Evolutionary conservation across 2,113 vertebrate species (phyloP).

Genomic region (Aphyosemion australe): DNA sequence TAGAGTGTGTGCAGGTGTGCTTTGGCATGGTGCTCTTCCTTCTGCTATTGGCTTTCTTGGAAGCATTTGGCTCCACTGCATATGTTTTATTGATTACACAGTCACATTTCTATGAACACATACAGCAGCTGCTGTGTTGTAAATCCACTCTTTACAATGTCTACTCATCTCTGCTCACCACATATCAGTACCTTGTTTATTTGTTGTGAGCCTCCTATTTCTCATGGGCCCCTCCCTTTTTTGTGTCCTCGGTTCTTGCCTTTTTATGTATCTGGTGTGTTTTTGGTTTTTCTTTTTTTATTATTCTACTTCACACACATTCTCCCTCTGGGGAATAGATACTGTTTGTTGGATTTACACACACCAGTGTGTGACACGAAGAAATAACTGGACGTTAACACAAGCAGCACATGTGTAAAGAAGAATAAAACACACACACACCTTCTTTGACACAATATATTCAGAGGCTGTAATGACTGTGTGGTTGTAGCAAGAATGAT

Average conservation of each 20-base stretch:
- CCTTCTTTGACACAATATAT: slow-evolving; percentile 17
- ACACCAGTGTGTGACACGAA: too few species aligned
- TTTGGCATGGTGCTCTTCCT: slow-evolving; percentile 4
- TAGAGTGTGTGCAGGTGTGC: slow-evolving; percentile 5
- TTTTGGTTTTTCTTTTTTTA: background rate
- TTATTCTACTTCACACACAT: background rate
- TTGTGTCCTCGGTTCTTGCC: background rate
- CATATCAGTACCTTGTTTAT: slow-evolving; percentile 19
- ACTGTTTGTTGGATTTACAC: background rate
- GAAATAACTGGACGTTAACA: background rate
- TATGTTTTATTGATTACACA: slow-evolving; percentile 59
- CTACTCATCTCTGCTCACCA: slow-evolving; percentile 24
- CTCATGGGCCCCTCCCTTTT: background rate
- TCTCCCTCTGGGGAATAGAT: too few species aligned
- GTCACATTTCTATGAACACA: slow-evolving; percentile 47
- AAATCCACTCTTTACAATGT: slow-evolving; percentile 46
- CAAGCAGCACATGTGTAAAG: background rate
- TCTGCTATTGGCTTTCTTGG: slow-evolving; percentile 1
- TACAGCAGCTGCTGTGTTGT: slow-evolving; percentile 33
- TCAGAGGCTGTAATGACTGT: slow-evolving; percentile 15
- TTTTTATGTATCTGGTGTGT: background rate
- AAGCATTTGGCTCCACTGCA: slow-evolving; percentile 8
- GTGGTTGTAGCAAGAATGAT: slow-evolving; percentile 4
- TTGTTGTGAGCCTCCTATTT: background rate
- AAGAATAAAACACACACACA: background rate